phyloP scores from a whole-genome alignment of 1,140 invertebrate species.

The Physella acuta region DNA sequence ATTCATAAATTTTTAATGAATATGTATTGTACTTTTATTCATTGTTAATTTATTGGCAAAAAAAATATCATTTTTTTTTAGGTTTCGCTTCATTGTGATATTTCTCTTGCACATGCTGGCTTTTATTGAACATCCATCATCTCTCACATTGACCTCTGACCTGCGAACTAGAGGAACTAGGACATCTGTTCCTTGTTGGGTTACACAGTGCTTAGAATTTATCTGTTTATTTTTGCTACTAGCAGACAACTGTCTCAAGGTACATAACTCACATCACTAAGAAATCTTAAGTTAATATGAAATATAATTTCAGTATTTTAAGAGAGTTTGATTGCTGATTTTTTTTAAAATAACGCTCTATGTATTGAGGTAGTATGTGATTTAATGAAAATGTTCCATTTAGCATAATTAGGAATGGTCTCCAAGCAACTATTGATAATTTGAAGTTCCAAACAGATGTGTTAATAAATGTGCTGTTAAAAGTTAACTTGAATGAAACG shows the following conservation, averaged over 20 bases:
- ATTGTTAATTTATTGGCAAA: neutral
- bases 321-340: too few species aligned
- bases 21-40: neutral
- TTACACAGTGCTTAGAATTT: slow-evolving; percentile 49
- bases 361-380: too few species aligned
- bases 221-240: slow-evolving; percentile 50
- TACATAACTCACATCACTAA: too few species aligned
- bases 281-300: too few species aligned
- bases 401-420: too few species aligned
- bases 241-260: slow-evolving; percentile 46
- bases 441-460: too few species aligned
- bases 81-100: slow-evolving; percentile 42
- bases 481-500: too few species aligned
- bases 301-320: too few species aligned
- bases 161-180: slow-evolving; percentile 36
- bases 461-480: too few species aligned
- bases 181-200: slow-evolving; percentile 45
- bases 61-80: slow-evolving; percentile 32
- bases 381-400: too few species aligned
- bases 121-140: slow-evolving; percentile 57
- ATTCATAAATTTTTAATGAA: neutral
- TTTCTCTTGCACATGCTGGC: slow-evolving; percentile 51
- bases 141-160: slow-evolving; percentile 53
- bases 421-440: too few species aligned
- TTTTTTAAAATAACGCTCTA: too few species aligned